Base-by-base conservation (phyloP, 23 tunicate genomes). In the Clavelina lepadiformis region DNA sequence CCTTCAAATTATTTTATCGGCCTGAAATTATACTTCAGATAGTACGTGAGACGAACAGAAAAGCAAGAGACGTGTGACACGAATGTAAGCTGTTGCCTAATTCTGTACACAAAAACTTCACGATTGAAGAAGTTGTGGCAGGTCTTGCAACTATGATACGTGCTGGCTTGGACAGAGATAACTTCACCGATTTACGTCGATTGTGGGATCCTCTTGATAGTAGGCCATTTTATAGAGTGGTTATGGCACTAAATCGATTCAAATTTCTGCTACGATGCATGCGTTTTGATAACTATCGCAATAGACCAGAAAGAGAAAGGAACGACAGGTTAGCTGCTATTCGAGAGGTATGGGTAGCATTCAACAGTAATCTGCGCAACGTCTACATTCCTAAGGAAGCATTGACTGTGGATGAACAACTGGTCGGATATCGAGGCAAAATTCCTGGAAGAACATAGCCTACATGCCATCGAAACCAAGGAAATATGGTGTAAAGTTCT, bases 381-480 rank as follows among this genome's bases (percentile, higher is more conserved):
- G 7, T 51, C 63, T 51, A 68, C 32, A 35, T 68, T 7, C 58
- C 58, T 21, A 51, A 8, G 3, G 20, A 51, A 51, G 73, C 73
- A 51, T 51, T 68, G 32, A 68, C 64, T 51, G 73, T 68, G 34
- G 64, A 68, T 68, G 33, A 49, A 30, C 60, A 68, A 68, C 38
- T 51, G 28, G 54, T 65, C 65, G 36, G 65, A 58, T 58, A 36
- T 37, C 25, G 69, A 13, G 51, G 69, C 21, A 63, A 63, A 22
- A 63, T 63, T 37, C 69, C 50, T 36, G 69, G 69, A 35, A 63
- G 69, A 63, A 63, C 69, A 63, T 15, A n/a, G n/a, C n/a, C n/a
- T n/a, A 41, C 49, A 41, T 41, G 49, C 49, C 49, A 41, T 41
- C 15, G 49, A 41, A 41, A 41, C 49, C 49, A 41, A 41, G 49